Percentiles rank a stretch among this genome's conserved stretches.
phyloP scores from a whole-genome alignment of 2,888 invertebrate genomes.

The Globia sparganii region DNA sequence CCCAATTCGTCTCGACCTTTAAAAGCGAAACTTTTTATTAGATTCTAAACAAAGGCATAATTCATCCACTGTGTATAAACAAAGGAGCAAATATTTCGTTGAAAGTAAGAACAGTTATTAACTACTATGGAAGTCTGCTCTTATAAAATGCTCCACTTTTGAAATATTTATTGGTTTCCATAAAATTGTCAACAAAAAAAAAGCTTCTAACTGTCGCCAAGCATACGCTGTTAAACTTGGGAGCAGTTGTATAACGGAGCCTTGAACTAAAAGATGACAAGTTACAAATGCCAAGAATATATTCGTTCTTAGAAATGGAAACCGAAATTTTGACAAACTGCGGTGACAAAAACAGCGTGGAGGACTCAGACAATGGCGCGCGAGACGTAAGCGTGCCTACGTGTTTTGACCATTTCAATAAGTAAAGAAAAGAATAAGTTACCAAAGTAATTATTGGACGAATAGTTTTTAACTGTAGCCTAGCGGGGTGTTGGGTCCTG shows the following conservation, averaged over 20 bases:
- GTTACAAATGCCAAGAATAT: conserved; percentile 78
- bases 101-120: conserved; percentile 89
- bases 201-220: conserved; percentile 84
- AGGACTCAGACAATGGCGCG: conserved; percentile 77
- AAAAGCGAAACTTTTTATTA: conserved; percentile 86
- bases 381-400: conserved; percentile 86
- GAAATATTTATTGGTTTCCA: conserved; percentile 87
- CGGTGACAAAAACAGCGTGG: conserved; percentile 82
- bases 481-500: conserved; percentile 78
- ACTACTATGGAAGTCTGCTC: conserved; percentile 88
- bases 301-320: conserved; percentile 85
- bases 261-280: conserved; percentile 78
- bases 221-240: conserved; percentile 65
- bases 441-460: conserved; percentile 87
- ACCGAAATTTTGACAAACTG: conserved; percentile 90
- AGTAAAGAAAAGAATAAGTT: conserved; percentile 82
- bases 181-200: conserved; percentile 78
- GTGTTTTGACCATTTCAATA: conserved; percentile 87
- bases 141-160: conserved; percentile 87
- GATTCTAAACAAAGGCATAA: conserved; percentile 72
- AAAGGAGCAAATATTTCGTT: conserved; percentile 78
- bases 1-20: conserved; percentile 67
- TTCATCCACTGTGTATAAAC: conserved; percentile 75
- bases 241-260: conserved; percentile 84
- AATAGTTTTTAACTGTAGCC: conserved; percentile 85